Evolutionary conservation across 2,888 invertebrate genomes (phyloP), one percentile per base, ranked within the genome.

Genomic region (Apotomis betuletana): DNA sequence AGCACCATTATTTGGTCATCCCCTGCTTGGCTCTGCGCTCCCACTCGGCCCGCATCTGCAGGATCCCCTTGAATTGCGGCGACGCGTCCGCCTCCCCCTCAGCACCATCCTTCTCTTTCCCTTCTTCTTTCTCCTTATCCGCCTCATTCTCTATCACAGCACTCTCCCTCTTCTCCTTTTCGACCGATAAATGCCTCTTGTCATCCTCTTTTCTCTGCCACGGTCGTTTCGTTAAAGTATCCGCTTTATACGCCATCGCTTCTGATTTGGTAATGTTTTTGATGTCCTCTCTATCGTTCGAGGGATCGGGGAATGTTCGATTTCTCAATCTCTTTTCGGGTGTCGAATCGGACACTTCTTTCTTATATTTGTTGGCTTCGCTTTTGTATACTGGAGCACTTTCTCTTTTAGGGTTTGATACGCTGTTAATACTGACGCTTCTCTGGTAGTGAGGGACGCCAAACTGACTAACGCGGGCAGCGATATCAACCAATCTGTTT

Each of bases 1-100:
- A 92, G 92, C 92, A 92, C 92, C 91, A 83, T 85, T 90, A 94
- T 90, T 95, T 95, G 90, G 94, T 94, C 91, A 94, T 94, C 79
- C 95, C 96, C 87, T 96, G 95, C 87, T 96, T 96, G 52, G 96
- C 96, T 77, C 96, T 92, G 79, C 96, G 94, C 85, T 96, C 96
- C 96, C 96, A 96, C 83, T 96, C 96, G 5, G 96, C 96, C 71
- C 95, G 94, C 82, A 96, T 94, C 82, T 96, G 96, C 83, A 96
- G 94, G 76, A 96, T 96, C 74, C 96, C 95, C 82, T 96, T 96
- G 80, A 96, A 95, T 82, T 94, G 94, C 58, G 94, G 94, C 74
- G 92, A 88, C 61, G 87, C 90, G 73, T 90, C 92, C 8, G 90
- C 90, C 75, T 89, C 90, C 8, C 84, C 86, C 13, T 80, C 87